Evolutionary conservation across 2,888 invertebrate species (phyloP).

Genomic region (Pheosia gnoma): DNA sequence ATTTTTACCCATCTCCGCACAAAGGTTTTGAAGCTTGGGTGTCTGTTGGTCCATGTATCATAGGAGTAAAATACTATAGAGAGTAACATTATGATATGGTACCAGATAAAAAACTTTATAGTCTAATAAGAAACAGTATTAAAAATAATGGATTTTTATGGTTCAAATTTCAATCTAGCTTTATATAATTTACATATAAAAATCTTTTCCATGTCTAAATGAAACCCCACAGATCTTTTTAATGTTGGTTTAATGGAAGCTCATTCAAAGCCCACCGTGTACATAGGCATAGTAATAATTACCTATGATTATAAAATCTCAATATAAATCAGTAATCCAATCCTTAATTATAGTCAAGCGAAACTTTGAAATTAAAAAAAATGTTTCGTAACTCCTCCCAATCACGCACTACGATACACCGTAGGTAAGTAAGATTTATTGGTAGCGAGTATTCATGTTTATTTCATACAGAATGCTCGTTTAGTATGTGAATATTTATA

Average conservation of each 20-base stretch:
- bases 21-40: constrained; percentile 23
- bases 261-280: not conserved
- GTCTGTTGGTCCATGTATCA: constrained; percentile 11
- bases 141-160: no score
- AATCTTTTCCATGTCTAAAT: no score
- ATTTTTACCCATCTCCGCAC: constrained; percentile 30
- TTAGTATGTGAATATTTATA: constrained; percentile 5
- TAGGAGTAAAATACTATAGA: not conserved
- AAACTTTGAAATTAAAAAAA: constrained; percentile 19
- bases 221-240: not conserved
- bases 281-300: constrained; percentile 2
- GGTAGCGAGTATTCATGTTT: not conserved
- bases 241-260: not conserved
- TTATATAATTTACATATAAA: no score
- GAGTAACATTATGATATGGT: not conserved
- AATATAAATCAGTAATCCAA: constrained; percentile 15
- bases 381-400: constrained; percentile 21
- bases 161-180: no score
- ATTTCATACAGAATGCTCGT: constrained; percentile 24
- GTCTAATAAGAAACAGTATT: no score
- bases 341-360: constrained; percentile 23
- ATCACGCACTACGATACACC: constrained; percentile 16
- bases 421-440: not conserved
- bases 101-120: not conserved
- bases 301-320: constrained; percentile 12